phyloP scores from a whole-genome alignment of 1,140 invertebrate species.

The Papilio xuthus region DNA sequence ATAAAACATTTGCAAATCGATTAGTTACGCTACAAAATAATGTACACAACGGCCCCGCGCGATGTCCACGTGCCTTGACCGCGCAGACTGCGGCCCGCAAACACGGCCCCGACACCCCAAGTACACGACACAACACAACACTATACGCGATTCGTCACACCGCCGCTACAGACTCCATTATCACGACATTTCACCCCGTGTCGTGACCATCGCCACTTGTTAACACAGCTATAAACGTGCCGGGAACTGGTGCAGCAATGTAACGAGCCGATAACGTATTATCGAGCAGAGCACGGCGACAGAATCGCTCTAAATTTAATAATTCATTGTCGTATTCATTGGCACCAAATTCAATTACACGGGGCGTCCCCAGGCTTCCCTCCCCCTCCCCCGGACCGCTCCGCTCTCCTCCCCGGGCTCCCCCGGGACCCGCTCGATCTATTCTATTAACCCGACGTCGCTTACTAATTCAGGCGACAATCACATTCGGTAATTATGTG shows the following conservation, averaged over 20 bases:
- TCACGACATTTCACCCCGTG: not conserved
- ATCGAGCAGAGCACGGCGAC: conserved; percentile 27
- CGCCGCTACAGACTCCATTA: too few species aligned
- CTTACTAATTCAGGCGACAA: conserved; percentile 75
- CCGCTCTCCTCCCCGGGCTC: conserved; percentile 21
- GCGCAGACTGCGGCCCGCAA: conserved; percentile 43
- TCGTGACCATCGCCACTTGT: not conserved
- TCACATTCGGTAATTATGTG: conserved; percentile 76
- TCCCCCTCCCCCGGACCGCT: conserved; percentile 29
- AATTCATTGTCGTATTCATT: conserved; percentile 79
- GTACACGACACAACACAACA: conserved; percentile 8
- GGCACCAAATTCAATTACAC: conserved; percentile 76
- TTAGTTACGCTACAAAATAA: not conserved
- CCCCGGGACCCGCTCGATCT: conserved; percentile 51
- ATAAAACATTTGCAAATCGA: conserved; percentile 3
- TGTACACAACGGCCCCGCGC: not conserved
- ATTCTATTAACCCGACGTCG: conserved; percentile 62
- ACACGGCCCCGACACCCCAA: conserved; percentile 41
- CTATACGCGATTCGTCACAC: conserved; percentile 57
- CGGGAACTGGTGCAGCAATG: conserved; percentile 14
- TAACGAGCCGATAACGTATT: conserved; percentile 37
- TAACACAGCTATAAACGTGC: not conserved
- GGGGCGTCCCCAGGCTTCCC: conserved; percentile 50
- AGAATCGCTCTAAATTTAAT: conserved; percentile 72
- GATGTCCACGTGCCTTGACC: conserved; percentile 47